Base-by-base conservation (phyloP, 23 tunicate genomes). In the Ciona savignyi region DNA sequence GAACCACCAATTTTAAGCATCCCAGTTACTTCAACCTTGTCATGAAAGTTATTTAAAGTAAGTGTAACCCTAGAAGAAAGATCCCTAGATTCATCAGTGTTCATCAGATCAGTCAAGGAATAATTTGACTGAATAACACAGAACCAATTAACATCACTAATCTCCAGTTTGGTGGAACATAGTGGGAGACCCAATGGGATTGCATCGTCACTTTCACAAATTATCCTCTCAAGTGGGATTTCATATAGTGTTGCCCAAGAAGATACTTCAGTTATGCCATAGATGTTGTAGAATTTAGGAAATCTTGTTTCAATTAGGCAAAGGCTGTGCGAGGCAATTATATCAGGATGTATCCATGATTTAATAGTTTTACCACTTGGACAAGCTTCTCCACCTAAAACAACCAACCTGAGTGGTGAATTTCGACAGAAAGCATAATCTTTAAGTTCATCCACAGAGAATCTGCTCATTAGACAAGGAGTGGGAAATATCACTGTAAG, bases 231-330 rank as follows among this genome's bases (percentile, higher is more conserved):
- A 3, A 23, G 26, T n/a, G 51, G 27, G 23, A 89, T 32, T 67
- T 75, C 73, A 74, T 80, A 67, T 15, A 27, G 62, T 1, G 91
- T 68, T 22, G 97, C 85, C 97, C 97, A 91, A 4, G 83, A 85
- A 28, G 97, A 91, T 24, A 91, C 91, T 80, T 91, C 97, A 21
- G 97, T 83, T n/a, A 91, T 84, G 15, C 97, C 97, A 76, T 91
- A 91, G 2, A 91, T 32, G 70, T 91, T 91, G 51, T 83, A 65
- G 65, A 91, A 32, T 66, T 30, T 42, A 42, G 56, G 56, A 42
- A 42, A 42, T 15, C 15, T 42, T 42, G 9, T 42, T 42, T 6
- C 15, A 6, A 6, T 42, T 42, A 42, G 9, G 15, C 15, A 6
- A 6, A 9, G 9, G 15, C 11, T 6, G 15, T 42, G 15, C 15